phyloP scores from a whole-genome alignment of 2,113 vertebrate species.

The Hydrolagus affinis region DNA sequence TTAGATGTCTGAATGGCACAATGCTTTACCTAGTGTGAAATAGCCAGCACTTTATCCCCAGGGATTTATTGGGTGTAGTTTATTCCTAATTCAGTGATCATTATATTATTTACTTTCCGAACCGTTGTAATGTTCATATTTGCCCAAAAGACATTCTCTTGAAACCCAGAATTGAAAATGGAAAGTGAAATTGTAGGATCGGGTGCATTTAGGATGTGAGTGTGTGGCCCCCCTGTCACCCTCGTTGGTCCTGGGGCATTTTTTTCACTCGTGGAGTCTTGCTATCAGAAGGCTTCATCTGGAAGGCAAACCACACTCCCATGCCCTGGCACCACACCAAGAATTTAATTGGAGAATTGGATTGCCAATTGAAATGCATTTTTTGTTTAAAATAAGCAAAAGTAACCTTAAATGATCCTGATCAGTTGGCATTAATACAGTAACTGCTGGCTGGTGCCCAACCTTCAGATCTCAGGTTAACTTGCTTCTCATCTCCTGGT shows the following conservation, averaged over 20 bases:
- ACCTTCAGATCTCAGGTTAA: constrained; percentile 10
- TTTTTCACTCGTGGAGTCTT: not conserved
- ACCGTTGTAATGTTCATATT: not conserved
- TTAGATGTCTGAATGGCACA: too few relatives aligned
- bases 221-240: not conserved
- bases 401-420: not conserved
- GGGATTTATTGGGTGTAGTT: not conserved
- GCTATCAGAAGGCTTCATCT: not conserved
- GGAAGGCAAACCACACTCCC: not conserved
- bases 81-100: not conserved
- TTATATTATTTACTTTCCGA: not conserved
- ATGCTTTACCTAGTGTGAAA: too few relatives aligned
- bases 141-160: not conserved
- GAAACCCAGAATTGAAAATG: too few relatives aligned
- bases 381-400: not conserved
- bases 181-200: too few relatives aligned
- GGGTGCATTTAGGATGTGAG: not conserved
- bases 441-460: constrained; percentile 5
- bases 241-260: not conserved
- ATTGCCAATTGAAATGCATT: constrained; percentile 7
- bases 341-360: constrained; percentile 9
- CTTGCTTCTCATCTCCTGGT: not conserved
- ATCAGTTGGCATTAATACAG: not conserved
- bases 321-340: not conserved
- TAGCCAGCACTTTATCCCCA: too few relatives aligned